Base-by-base conservation (phyloP, 1,140 invertebrate species). In the Halesus radiatus region DNA sequence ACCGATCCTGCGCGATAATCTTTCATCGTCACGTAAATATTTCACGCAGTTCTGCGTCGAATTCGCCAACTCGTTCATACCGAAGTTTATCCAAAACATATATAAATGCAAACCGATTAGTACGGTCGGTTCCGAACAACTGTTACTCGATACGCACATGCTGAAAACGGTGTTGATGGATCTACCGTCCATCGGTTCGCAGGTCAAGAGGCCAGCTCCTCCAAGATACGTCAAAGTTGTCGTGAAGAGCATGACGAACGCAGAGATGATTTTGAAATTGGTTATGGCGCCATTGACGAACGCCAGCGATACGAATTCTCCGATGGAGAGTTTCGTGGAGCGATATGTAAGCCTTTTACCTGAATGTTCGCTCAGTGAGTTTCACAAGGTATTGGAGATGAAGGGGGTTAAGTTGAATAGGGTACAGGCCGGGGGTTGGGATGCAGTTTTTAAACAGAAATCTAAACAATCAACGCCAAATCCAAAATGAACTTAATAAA, bases 41-140 rank as follows among this genome's bases (percentile, higher is more conserved):
- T 99, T 99, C 87, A 99, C 98, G 0, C 97, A 99, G 87, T 97
- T 99, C 85, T 99, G 98, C 87, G 94, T 98, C 13, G 96, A 98
- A 86, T 98, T 99, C 90, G 97, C 96, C 0, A 98, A 96, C 85
- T 94, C 95, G 0, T 99, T 99, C 83, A 99, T 98, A 87, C 95
- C 96, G 16, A 99, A 99, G 88, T 98, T 98, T 85, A 95, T 99
- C 32, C 94, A 95, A 78, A 95, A 96, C 84, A 90, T 99, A 15
- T 99, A 97, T 86, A 98, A 97, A 86, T 99, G 98, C 85, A 97
- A 98, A 84, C 94, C 97, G 4, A 93, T 99, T 1, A 97, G 94
- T 80, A 96, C 96, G 1, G 95, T 95, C 1, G 98, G 98, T 54
- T 98, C 98, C 3, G 98, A 99, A 87, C 99, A 99, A 89, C 88